A percentile compares a stretch with the other conserved stretches of the same genome.
These are phyloP conservation scores for Acanthacorydalis orientalis DNA, from an alignment of 2,888 invertebrate genomes.

Conservation along the genomic window DNA sequence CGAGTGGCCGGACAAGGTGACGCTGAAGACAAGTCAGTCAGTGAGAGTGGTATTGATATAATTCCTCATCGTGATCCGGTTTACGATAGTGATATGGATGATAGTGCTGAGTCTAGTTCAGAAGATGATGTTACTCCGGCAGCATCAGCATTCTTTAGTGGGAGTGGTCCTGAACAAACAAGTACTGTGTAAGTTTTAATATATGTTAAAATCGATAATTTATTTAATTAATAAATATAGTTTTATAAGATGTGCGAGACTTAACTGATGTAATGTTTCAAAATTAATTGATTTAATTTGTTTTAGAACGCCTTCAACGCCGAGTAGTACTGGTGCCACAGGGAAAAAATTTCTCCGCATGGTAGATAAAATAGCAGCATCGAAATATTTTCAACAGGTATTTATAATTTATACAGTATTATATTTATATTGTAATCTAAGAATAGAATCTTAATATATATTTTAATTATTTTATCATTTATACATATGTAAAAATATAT, in stretches of 20 bases:
- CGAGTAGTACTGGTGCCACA: background rate
- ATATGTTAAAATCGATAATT: conserved; percentile 2
- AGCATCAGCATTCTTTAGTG: conserved; percentile 14
- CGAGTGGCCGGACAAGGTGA: conserved; percentile 13
- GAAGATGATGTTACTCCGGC: conserved; percentile 41
- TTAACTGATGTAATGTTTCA: background rate
- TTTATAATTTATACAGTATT: too few relatives aligned
- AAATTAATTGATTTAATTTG: background rate
- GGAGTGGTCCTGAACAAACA: conserved; percentile 3
- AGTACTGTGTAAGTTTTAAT: conserved; percentile 3
- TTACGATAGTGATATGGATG: conserved; percentile 54
- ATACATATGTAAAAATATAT: too few relatives aligned
- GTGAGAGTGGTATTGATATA: conserved; percentile 4
- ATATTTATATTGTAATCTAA: too few relatives aligned
- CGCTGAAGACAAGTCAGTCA: conserved; percentile 7
- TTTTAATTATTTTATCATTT: too few relatives aligned
- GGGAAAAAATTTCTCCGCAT: conserved; percentile 60
- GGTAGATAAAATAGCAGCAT: conserved; percentile 72
- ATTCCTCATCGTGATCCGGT: conserved; percentile 1
- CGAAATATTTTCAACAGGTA: conserved; percentile 71
- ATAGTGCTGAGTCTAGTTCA: conserved; percentile 63
- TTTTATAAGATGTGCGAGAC: background rate
- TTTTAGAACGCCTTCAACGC: background rate
- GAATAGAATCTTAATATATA: too few relatives aligned
- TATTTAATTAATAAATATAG: background rate